phyloP scores from a whole-genome alignment of 2,888 invertebrate genomes.

The Opisthograptis luteolata region DNA sequence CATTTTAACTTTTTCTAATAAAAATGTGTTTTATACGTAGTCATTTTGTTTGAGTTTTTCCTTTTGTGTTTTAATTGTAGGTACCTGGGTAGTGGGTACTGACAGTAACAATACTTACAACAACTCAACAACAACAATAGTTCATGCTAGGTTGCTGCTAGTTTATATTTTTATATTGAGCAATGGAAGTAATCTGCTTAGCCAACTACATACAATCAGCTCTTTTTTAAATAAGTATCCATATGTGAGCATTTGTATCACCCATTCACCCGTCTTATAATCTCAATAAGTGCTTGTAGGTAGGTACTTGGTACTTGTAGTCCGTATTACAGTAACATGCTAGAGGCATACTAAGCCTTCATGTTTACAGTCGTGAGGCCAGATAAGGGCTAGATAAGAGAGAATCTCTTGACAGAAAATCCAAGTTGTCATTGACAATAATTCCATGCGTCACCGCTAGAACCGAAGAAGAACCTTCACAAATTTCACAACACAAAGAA shows the following conservation, averaged over 20 bases:
- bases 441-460: conserved; percentile 56
- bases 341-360: conserved; percentile 15
- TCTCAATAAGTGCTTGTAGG: conserved; percentile 28
- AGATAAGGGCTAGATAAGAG: conserved; percentile 70
- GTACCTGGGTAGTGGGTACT: too few relatives aligned
- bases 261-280: background rate
- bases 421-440: conserved; percentile 37
- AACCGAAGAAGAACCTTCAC: conserved; percentile 47
- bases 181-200: too few relatives aligned
- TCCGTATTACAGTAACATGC: background rate
- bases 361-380: conserved; percentile 32
- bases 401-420: conserved; percentile 59
- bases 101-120: too few relatives aligned
- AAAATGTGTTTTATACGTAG: background rate
- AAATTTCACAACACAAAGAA: conserved; percentile 71
- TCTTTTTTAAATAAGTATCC: background rate
- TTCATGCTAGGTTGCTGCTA: too few relatives aligned
- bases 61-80: too few relatives aligned
- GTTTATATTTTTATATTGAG: too few relatives aligned
- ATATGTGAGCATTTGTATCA: background rate
- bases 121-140: too few relatives aligned
- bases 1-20: background rate
- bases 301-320: too few relatives aligned
- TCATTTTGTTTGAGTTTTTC: too few relatives aligned
- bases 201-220: too few relatives aligned